phyloP scores from a whole-genome alignment of 2,888 invertebrate species.

The Epicampocera succincta region DNA sequence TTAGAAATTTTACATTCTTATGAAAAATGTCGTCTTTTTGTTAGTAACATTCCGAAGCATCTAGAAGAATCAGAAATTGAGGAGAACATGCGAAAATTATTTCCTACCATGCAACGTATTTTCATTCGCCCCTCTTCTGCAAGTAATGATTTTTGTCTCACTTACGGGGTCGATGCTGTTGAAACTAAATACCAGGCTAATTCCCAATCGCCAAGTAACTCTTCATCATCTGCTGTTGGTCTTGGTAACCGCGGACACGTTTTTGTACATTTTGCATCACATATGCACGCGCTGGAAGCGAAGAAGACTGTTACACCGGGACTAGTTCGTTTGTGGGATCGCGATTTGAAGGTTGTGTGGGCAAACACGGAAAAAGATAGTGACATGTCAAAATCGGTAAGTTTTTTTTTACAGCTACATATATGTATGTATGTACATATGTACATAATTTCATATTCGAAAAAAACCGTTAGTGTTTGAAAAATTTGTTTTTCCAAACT shows the following conservation, averaged over 20 bases:
- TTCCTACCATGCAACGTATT: slow-evolving; percentile 73
- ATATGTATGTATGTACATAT: too few relatives aligned
- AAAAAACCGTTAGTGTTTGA: too few relatives aligned
- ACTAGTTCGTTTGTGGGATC: slow-evolving; percentile 74
- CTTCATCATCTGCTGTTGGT: slow-evolving; percentile 13
- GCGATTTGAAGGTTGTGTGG: slow-evolving; percentile 77
- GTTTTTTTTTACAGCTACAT: too few relatives aligned
- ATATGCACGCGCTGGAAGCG: slow-evolving; percentile 74
- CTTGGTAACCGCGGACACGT: slow-evolving; percentile 74
- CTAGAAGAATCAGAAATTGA: slow-evolving; percentile 74
- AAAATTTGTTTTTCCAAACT: too few relatives aligned
- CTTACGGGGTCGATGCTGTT: not conserved
- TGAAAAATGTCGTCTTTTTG: slow-evolving; percentile 76
- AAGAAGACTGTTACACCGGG: slow-evolving; percentile 75
- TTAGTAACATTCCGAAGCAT: slow-evolving; percentile 76
- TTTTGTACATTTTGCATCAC: slow-evolving; percentile 75
- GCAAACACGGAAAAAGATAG: slow-evolving; percentile 73
- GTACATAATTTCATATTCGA: too few relatives aligned
- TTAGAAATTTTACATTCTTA: slow-evolving; percentile 75
- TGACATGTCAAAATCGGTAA: slow-evolving; percentile 72
- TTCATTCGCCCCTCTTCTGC: slow-evolving; percentile 66
- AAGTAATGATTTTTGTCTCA: not conserved
- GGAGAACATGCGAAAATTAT: slow-evolving; percentile 70
- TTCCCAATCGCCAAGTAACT: not conserved
- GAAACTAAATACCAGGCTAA: not conserved